Conservation (phyloP, 2,113 vertebrate genomes). For the Gallinago paraguaiae region DNA sequence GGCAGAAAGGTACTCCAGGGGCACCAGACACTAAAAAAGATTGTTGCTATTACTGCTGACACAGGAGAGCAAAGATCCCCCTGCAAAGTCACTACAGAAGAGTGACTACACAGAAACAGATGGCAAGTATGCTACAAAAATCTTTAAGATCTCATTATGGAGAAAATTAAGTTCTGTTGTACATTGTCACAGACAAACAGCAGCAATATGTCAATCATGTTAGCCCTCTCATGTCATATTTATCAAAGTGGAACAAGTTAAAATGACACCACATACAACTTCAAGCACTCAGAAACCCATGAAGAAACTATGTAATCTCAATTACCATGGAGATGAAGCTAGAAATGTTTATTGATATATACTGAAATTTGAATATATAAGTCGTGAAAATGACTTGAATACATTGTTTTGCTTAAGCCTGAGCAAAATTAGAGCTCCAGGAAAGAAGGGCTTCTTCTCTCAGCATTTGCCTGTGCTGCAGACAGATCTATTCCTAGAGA, state of each 20-base stretch:
- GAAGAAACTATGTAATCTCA: neutral
- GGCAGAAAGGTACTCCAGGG: neutral
- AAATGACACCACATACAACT: neutral
- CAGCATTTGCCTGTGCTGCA: neutral
- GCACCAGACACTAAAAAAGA: neutral
- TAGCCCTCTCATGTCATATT: neutral
- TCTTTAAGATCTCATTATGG: constrained; percentile 3
- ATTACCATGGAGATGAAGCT: neutral
- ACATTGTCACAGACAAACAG: neutral
- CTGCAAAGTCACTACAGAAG: neutral
- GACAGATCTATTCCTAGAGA: neutral
- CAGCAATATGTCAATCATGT: constrained; percentile 38
- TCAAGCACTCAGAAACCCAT: neutral
- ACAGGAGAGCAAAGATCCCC: neutral
- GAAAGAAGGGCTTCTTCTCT: neutral
- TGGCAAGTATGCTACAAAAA: constrained; percentile 17
- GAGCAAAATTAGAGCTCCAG: neutral
- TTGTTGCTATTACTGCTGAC: neutral
- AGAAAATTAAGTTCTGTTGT: constrained; percentile 24
- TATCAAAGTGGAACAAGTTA: constrained; percentile 40
- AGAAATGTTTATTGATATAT: neutral
- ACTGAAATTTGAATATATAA: neutral
- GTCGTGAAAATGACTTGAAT: neutral
- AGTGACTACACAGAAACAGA: constrained; percentile 12
- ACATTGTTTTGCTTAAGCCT: neutral